Base-by-base conservation (phyloP, 64 coral and sea anemone species). In the Platygyra sinensis region DNA sequence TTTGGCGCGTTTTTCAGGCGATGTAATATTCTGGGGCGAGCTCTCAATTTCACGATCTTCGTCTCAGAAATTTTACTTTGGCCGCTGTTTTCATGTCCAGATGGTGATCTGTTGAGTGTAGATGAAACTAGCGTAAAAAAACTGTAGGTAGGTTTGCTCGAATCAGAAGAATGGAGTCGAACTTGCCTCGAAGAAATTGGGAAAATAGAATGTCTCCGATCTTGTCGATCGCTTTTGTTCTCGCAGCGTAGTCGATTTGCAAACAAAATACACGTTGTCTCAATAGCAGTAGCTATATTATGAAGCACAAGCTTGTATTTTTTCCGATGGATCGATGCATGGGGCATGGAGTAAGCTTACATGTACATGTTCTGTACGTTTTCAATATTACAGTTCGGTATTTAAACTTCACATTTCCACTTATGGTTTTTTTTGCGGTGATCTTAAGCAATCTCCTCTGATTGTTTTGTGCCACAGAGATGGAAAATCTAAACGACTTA, bases 401-500 rank as follows among this genome's bases (percentile, higher is more conserved):
- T n/a, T n/a, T n/a, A n/a, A n/a, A 24, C 18, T 65, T 65, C 62
- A 65, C 62, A 24, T 8, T 8, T 8, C 4, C 18, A 65, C 18
- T 65, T 65, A 22, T 1, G 24, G n/a, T n/a, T n/a, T 15, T 62
- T 13, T 62, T 20, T 19, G 6, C 20, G 4, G 62, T 65, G 18
- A 18, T 24, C 18, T 65, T 22, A 22, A n/a, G n/a, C n/a, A n/a
- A 11, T 11, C 65, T 11, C 4, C n/a, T 2, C 8, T 11, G 22
- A 1, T 69, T n/a, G 7, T 69, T 62, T 31, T 29, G n/a, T 87
- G 60, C 5, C 4, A 7, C 52, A 74, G 72, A 78, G 74, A 96
- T 96, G 95, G 88, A 96, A 72, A 75, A 76, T 51, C 88, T 91
- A 46, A 93, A 90, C 60, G 92, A 91, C 59, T 54, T 96, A 50